A percentile compares a stretch with the other conserved stretches of the same genome.
These are phyloP conservation scores for Holothuria glaberrima DNA, from an alignment of 35 echinoderm and acorn worm genomes.

Conservation along the genomic window DNA sequence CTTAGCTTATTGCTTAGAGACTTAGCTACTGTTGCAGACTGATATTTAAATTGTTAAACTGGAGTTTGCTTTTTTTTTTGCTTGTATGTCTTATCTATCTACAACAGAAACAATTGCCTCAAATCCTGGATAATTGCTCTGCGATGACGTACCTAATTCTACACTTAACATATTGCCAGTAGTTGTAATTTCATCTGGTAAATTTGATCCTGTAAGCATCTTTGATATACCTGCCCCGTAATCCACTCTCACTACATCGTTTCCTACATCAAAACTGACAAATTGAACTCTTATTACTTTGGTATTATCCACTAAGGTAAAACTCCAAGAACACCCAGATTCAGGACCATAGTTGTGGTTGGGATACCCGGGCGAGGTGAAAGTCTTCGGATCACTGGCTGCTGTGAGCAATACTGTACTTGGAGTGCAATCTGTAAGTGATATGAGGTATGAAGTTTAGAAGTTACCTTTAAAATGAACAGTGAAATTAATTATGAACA, in stretches of 20 bases:
- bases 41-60: too few species aligned
- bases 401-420: background rate
- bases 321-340: background rate
- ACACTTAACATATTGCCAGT: background rate
- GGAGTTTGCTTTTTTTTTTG: too few species aligned
- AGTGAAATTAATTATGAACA: too few species aligned
- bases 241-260: background rate
- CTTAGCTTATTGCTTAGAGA: too few species aligned
- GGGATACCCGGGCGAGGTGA: constrained; percentile 1
- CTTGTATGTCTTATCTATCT: background rate
- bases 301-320: background rate
- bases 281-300: background rate
- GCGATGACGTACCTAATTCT: background rate
- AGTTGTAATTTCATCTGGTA: background rate
- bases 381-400: background rate
- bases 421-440: background rate
- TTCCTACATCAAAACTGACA: background rate
- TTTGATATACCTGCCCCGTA: background rate
- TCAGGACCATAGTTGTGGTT: background rate
- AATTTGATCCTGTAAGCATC: background rate
- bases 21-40: too few species aligned
- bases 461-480: background rate
- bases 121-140: constrained; percentile 7
- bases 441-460: background rate
- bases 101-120: background rate